Base-by-base conservation (phyloP, 2,113 vertebrate genomes). In the Notiomystis cincta region DNA sequence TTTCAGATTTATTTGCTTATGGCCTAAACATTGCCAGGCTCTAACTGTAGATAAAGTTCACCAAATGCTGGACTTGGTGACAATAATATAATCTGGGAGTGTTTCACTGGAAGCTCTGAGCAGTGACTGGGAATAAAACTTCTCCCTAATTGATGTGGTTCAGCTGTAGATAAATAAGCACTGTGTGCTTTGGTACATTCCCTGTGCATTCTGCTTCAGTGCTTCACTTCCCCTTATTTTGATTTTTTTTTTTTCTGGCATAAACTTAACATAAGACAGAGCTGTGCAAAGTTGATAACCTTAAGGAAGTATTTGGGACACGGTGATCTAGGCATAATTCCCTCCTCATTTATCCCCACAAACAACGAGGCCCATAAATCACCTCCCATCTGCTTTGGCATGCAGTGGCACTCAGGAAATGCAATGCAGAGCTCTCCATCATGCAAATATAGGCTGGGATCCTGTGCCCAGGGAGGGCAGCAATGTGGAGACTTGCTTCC, bases 231-330 rank as follows among this genome's bases (percentile, higher is more conserved):
- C 72, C 11, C 1, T 78, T 87, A 20, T 18, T 78, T 75, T 78
- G 61, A 91, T 77, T 90, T 48, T 42, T 47, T 60, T 51, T 56
- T 65, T 60, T 50, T 13, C 30, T 27, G 13, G 70, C 82, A 76
- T 72, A 64, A 94, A 94, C 35, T 56, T 77, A 37, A 15, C 24
- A 17, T 61, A 80, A 94, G n/a, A 25, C 47, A 51, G 69, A 47
- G 45, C 75, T 85, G 28, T 47, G 47, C 78, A 90, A 81, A 88
- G 57, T 91, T 90, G 64, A 65, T 87, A 95, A 93, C 85, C 57
- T 88, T n/a, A 90, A 90, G 82, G 75, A 95, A 93, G 91, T 93
- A 93, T 72, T 48, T 85, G 85, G 80, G 88, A 87, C 85, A 80
- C 6, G 0, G 57, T 65, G 82, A 91, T 65, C 85, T 20, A 27